phyloP scores from a whole-genome alignment of 2,888 invertebrate genomes.

The Tyria jacobaeae region DNA sequence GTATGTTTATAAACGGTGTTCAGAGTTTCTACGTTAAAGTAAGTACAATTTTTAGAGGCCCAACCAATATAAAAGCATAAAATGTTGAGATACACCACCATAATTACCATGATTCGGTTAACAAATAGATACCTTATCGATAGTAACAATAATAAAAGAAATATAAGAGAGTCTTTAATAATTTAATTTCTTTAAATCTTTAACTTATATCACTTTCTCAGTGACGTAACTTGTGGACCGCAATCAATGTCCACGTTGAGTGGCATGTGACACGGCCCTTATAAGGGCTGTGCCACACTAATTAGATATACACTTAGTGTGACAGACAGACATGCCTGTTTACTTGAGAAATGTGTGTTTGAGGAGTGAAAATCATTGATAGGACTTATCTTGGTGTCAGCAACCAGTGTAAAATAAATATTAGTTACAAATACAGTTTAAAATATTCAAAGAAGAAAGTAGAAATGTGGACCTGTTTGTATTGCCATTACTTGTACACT shows the following conservation, averaged over 20 bases:
- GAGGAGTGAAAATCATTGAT: not conserved
- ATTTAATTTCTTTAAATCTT: not conserved
- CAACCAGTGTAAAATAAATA: not conserved
- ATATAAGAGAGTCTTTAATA: not conserved
- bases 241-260: constrained; percentile 81
- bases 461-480: too few species aligned
- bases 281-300: constrained; percentile 56
- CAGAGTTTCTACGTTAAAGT: too few species aligned
- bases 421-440: too few species aligned
- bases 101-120: too few species aligned
- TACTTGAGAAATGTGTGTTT: constrained; percentile 17
- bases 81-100: too few species aligned
- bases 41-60: too few species aligned
- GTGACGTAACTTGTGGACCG: constrained; percentile 62
- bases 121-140: too few species aligned
- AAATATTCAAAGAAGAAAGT: too few species aligned
- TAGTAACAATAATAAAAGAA: too few species aligned
- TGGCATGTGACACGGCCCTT: constrained; percentile 76
- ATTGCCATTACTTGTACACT: too few species aligned
- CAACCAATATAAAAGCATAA: too few species aligned
- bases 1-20: too few species aligned
- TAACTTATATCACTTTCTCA: constrained; percentile 34
- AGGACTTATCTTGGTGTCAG: not conserved
- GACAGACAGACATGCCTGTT: constrained; percentile 48
- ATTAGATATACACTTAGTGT: constrained; percentile 60